Percentiles rank a stretch among this genome's conserved stretches.
Conservation (phyloP, 2,113 vertebrate species). For the Psilopogon haemacephalus region DNA sequence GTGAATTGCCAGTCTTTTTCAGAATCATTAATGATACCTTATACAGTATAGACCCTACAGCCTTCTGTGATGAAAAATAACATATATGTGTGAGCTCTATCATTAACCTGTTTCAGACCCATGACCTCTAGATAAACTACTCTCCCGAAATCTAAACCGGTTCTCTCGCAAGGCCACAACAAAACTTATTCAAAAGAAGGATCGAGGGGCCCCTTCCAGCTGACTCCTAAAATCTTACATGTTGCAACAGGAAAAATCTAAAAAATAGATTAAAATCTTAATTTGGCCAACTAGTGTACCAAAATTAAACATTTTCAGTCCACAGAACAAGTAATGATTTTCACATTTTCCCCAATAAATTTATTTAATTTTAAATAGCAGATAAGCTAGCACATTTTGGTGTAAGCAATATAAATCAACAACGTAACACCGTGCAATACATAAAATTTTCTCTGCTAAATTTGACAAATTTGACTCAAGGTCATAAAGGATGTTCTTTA, state of each 20-base stretch:
- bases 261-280: not conserved
- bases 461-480: not conserved
- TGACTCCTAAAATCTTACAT: not conserved
- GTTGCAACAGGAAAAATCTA: not conserved
- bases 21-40: not conserved
- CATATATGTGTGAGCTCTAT: not conserved
- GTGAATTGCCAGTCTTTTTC: not conserved
- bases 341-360: not conserved
- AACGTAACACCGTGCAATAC: not conserved
- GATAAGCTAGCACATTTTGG: not conserved
- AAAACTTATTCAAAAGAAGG: not conserved
- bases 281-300: not conserved
- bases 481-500: not conserved
- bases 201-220: not conserved
- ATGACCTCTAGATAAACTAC: constrained; percentile 14
- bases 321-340: not conserved
- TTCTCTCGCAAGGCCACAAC: constrained; percentile 4
- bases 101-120: constrained; percentile 12
- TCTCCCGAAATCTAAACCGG: not conserved
- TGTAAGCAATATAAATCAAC: not conserved
- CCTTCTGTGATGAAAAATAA: not conserved
- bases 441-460: not conserved
- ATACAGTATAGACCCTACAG: not conserved
- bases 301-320: not conserved
- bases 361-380: not conserved